Conservation (phyloP, 2,888 invertebrate genomes). For the Stratiomys singularior region DNA sequence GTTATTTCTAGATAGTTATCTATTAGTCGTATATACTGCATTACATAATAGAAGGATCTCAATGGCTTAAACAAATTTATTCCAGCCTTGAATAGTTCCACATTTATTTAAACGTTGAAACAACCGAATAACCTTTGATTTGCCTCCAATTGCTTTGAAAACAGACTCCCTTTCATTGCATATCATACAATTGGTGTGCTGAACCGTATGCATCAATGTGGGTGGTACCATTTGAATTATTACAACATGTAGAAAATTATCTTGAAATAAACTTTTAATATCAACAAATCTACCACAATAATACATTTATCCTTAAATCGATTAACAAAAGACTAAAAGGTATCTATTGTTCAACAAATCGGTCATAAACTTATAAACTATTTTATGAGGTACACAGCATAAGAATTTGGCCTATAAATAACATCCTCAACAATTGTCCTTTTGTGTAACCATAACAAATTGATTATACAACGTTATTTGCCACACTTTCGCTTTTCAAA, state of each 20-base stretch:
- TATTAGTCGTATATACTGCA: no score
- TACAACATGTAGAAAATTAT: constrained; percentile 18
- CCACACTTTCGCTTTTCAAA: constrained; percentile 45
- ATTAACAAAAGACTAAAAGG: constrained; percentile 16
- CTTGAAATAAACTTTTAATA: constrained; percentile 37
- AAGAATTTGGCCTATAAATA: constrained; percentile 20
- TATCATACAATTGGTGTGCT: no score
- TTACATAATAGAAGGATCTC: no score
- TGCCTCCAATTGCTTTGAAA: no score
- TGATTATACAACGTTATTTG: constrained; percentile 28
- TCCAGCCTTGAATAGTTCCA: no score
- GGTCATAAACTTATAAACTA: constrained; percentile 40
- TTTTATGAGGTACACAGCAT: constrained; percentile 12
- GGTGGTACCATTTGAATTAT: constrained; percentile 3
- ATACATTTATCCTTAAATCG: constrained; percentile 22
- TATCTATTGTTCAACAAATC: constrained; percentile 12
- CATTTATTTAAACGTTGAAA: no score
- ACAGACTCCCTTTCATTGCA: no score
- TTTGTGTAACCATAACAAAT: constrained; percentile 26
- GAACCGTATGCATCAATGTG: constrained; percentile 32
- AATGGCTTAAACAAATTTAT: no score
- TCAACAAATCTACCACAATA: background rate
- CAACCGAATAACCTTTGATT: no score
- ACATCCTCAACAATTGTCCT: constrained; percentile 28
- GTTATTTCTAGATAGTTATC: no score